Evolutionary conservation across 1,140 invertebrate species (phyloP), one percentile per base, ranked within the genome.

Genomic region (Mercenaria mercenaria): DNA sequence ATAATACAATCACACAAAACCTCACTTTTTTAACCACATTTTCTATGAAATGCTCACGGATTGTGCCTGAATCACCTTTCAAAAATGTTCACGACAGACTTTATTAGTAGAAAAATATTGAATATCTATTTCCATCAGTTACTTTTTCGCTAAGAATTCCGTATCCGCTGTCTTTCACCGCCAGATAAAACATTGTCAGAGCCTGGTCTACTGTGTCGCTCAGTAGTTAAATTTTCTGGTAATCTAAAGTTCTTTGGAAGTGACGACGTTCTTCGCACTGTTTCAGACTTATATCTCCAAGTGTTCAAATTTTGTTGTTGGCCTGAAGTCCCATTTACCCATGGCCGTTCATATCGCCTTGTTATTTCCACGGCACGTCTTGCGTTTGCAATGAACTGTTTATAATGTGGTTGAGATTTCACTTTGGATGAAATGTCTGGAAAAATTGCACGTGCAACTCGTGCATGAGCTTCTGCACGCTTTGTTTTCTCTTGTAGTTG

Each of bases 181-280:
- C 41, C 56, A 2, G 37, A 6, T 37, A 59, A 8, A 59, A 59
- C 10, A 61, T 37, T 59, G 10, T 82, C 79, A 39, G 79, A 61
- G 13, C n/a, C 11, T 15, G 74, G 34, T 64, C 59, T 32, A 13
- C 29, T 11, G 34, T 61, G n/a, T 61, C 59, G 11, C 0, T 61
- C 52, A 26, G 50, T 11, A 2, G 59, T 34, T 82, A 32, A 61
- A 47, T 81, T 61, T 2, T 88, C 86, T 20, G 86, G 61, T 64
- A 88, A 56, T 72, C 56, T 88, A 37, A 88, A 88, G 47, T 88
- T 80, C n/a, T 79, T 81, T 37, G 86, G 86, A 52, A 88, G 43
- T 8, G 86, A 88, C 3, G 76, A 23, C 26, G 86, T 80, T 37
- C 86, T 39, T 18, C 76, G 37, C 13, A 88, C 32, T 6, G 50